Conservation (phyloP, 2,888 invertebrate species). For the Rhagonycha lutea region DNA sequence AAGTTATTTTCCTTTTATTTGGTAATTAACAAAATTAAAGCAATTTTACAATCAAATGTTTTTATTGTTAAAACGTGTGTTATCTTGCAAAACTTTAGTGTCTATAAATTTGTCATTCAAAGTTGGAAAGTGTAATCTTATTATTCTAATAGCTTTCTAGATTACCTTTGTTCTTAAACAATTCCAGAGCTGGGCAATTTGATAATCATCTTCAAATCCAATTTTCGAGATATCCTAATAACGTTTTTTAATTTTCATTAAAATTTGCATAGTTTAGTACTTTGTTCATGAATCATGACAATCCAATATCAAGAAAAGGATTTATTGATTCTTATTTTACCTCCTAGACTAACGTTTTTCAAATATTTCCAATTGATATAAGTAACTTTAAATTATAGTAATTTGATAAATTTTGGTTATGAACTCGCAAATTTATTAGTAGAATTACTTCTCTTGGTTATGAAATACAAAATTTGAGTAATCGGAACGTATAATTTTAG, state of each 20-base stretch:
- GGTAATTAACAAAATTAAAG: neutral
- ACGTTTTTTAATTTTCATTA: neutral
- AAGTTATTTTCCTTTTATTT: neutral
- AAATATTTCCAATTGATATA: too few relatives aligned
- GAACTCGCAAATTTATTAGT: neutral
- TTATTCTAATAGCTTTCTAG: constrained; percentile 22
- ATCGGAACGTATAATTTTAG: neutral
- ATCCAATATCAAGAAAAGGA: neutral
- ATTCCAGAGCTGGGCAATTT: constrained; percentile 16
- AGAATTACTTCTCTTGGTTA: neutral
- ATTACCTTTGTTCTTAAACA: constrained; percentile 18
- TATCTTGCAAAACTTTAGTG: constrained; percentile 11
- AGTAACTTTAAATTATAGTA: neutral
- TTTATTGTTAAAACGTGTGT: neutral
- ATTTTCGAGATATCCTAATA: neutral
- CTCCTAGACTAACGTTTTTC: too few relatives aligned
- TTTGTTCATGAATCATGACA: neutral
- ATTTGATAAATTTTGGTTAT: neutral
- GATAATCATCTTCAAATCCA: constrained; percentile 6
- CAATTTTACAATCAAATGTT: neutral
- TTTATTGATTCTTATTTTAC: neutral
- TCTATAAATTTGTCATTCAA: constrained; percentile 23
- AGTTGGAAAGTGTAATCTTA: constrained; percentile 21
- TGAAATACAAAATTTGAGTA: neutral
- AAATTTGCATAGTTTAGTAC: neutral